These are phyloP conservation scores for Pangasianodon gigas DNA, from an alignment of 2,113 vertebrate genomes.

Conservation along the genomic window DNA sequence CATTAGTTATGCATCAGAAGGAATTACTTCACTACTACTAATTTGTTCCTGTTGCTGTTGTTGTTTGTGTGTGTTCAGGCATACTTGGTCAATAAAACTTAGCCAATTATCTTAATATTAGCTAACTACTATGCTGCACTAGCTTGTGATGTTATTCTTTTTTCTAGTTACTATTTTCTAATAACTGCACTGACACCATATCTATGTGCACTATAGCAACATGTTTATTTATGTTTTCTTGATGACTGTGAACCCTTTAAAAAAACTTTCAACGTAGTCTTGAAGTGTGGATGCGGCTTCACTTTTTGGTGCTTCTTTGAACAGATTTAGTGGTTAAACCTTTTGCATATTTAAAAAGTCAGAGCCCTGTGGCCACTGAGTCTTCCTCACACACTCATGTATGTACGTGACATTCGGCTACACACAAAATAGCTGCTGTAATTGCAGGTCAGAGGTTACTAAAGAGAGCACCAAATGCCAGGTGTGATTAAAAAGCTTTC, in stretches of 20 bases:
- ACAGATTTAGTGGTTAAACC: background rate
- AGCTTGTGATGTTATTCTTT: background rate
- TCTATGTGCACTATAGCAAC: background rate
- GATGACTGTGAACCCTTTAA: background rate
- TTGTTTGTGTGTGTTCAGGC: background rate
- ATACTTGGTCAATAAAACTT: background rate
- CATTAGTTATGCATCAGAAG: background rate
- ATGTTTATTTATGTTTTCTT: background rate
- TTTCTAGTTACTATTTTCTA: background rate
- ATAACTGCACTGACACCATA: background rate
- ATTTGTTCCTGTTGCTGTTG: background rate
- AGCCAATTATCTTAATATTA: background rate
- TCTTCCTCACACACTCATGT: background rate
- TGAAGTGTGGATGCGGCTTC: background rate
- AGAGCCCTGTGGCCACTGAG: background rate
- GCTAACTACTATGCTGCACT: background rate
- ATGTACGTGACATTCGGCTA: background rate
- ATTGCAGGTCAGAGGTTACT: constrained; percentile 18
- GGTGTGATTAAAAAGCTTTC: background rate
- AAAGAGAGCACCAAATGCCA: background rate
- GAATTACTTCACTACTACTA: background rate
- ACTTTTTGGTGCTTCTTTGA: background rate
- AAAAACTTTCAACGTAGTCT: background rate
- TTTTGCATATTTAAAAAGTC: background rate
- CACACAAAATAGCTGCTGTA: constrained; percentile 23